Conservation (phyloP, 1,140 invertebrate genomes). For the Uloborus diversus region DNA sequence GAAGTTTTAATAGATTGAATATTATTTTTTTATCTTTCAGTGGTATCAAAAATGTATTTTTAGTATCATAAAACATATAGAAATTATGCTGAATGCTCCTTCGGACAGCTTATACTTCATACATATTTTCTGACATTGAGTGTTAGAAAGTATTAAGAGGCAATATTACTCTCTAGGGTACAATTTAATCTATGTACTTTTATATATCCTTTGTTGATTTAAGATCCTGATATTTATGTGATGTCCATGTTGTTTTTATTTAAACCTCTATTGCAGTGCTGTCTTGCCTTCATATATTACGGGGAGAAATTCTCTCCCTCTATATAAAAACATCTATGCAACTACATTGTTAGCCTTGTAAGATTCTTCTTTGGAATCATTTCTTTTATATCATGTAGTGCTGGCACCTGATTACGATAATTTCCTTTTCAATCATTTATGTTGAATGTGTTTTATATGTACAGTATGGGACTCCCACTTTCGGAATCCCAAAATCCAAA, state of each 20-base stretch:
- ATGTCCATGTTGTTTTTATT: background rate
- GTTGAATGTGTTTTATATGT: too few relatives aligned
- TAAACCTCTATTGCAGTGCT: background rate
- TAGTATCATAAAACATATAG: background rate
- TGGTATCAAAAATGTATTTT: background rate
- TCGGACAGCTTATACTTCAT: background rate
- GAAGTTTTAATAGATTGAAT: background rate
- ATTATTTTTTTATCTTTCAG: background rate
- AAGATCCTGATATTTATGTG: background rate
- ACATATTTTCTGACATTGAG: background rate
- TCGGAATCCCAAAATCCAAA: too few relatives aligned
- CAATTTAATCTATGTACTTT: background rate
- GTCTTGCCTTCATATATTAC: constrained; percentile 20
- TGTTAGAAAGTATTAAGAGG: background rate
- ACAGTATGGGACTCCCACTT: too few relatives aligned
- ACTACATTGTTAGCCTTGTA: constrained; percentile 37
- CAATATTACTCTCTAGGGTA: background rate
- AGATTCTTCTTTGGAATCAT: constrained; percentile 10
- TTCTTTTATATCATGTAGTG: constrained; percentile 27
- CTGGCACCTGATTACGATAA: constrained; percentile 33
- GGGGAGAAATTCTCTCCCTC: constrained; percentile 8
- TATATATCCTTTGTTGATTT: background rate
- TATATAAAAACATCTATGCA: constrained; percentile 52
- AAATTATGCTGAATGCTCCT: background rate
- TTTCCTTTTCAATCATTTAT: too few relatives aligned